Evolutionary conservation across 2,797 vertebrate genomes (phyloP), one percentile per base, ranked within the genome.

Genomic region (Malurus leucopterus): DNA sequence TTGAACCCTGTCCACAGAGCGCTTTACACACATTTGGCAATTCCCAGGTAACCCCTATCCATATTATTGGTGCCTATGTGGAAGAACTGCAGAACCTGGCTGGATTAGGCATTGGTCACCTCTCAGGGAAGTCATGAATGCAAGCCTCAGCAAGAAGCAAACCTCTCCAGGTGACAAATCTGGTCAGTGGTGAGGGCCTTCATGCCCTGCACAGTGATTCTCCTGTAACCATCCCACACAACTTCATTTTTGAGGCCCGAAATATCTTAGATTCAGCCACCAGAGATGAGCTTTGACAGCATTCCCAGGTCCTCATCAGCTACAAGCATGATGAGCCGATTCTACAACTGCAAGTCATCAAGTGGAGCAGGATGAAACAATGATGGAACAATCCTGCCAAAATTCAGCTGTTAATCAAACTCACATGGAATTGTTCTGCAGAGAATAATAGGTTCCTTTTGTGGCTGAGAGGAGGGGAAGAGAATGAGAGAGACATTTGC

Each of bases 101-200:
- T 89, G 44, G 16, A 32, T 72, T 54, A 64, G 27, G 11, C 15
- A 30, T 9, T 2, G 0, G 6, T 38, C 2, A 0, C 8, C 16
- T 61, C n/a, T 70, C 51, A 14, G 13, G 5, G 11, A 67, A 58
- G 18, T 41, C 20, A 51, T 15, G 12, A 72, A 64, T n/a, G 34
- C 19, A 78, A 82, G 17, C 1, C 18, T 5, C 53, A 64, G 29
- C 7, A 61, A 46, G 11, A 6, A 67, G 3, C 3, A 91, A 77
- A 59, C 14, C 21, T 47, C 23, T 46, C 32, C 65, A 75, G 30
- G 9, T 32, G n/a, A 27, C 14, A 63, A 30, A 2, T 36, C 26
- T 43, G 13, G 7, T 16, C 40, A 75, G 40, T 16, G 20, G 14
- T 22, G 30, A 43, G 9, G 14, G 1, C 2, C 5, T 68, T 46